These are phyloP conservation scores for Drosophila santomea DNA, from an alignment of 1,140 invertebrate genomes.

Conservation along the genomic window DNA sequence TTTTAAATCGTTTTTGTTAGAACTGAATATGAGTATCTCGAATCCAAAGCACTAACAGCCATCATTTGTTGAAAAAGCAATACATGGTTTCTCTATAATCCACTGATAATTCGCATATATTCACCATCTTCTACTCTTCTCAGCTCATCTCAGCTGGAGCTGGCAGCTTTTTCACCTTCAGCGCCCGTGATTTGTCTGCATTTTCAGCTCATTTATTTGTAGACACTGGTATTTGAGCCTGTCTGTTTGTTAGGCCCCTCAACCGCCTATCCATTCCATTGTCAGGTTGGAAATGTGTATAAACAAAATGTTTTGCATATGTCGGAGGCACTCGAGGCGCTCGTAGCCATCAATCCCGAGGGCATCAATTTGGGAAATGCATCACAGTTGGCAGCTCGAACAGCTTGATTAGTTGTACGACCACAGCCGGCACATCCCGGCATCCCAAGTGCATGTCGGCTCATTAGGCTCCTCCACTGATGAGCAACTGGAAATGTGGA, in stretches of 20 bases:
- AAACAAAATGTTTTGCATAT: constrained; percentile 81
- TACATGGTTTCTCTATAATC: background rate
- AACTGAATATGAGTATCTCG: too few species aligned
- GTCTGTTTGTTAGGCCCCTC: constrained; percentile 1
- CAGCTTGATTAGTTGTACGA: constrained; percentile 76
- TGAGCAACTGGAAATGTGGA: constrained; percentile 22
- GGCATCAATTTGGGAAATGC: constrained; percentile 76
- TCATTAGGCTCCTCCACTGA: constrained; percentile 70
- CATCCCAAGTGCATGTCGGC: constrained; percentile 68
- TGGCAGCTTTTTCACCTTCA: constrained; percentile 64
- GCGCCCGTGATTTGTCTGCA: constrained; percentile 70
- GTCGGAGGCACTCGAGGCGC: constrained; percentile 55
- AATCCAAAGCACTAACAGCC: too few species aligned
- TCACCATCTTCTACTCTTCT: background rate
- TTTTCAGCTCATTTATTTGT: constrained; percentile 72
- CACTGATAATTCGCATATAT: constrained; percentile 4
- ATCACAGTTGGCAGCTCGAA: constrained; percentile 77
- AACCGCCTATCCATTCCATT: constrained; percentile 23
- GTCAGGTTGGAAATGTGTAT: constrained; percentile 37
- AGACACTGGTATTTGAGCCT: constrained; percentile 10
- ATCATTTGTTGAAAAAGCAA: too few species aligned
- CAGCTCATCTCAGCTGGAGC: constrained; percentile 16
- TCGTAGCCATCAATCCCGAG: constrained; percentile 60
- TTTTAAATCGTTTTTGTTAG: too few species aligned
- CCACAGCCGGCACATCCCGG: constrained; percentile 25